Base-by-base conservation (phyloP, 2,888 invertebrate genomes). In the Penaeus monodon region DNA sequence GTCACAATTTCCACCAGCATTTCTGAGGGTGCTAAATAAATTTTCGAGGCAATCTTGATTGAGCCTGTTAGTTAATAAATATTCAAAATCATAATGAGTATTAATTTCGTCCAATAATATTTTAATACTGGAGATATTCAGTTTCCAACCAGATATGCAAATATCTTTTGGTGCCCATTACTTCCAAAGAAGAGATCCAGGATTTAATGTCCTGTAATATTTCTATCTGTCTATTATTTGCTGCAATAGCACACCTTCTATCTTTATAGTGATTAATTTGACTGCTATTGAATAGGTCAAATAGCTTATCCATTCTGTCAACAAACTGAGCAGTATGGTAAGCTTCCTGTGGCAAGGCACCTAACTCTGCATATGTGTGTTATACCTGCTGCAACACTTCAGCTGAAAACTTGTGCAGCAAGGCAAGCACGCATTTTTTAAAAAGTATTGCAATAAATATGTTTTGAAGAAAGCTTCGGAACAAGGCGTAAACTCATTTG, bases 381-480 rank as follows among this genome's bases (percentile, higher is more conserved):
- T n/a, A 57, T 81, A n/a, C 68, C 70, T 27, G 68, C n/a, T n/a
- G n/a, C n/a, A n/a, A n/a, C n/a, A n/a, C n/a, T n/a, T 14, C 49
- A 10, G 22, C 70, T 70, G 20, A 81, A 27, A 20, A 81, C 68
- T 57, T 68, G 70, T 2, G 70, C n/a, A 49, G 70, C 57, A 14
- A 81, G 27, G 27, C 57, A 27, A 24, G 70, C 81, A 12, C 70
- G 22, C 81, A 81, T 81, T 27, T 70, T 57, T 14, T 70, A 70
- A 81, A 80, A 80, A 27, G 80, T 80, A 29, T 80, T 80, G 38
- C 80, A 80, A 33, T 80, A 80, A 20, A 80, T 65, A 80, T 80
- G 80, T 33, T 65, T 80, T 3, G 29, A 24, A 65, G 65, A 65
- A 8, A 80, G 38, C 17, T 80, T 80, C 4, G 80, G 80, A 27